Evolutionary conservation across 1,140 invertebrate genomes (phyloP), one percentile per base, ranked within the genome.

Genomic region (Epicauta chinensis): DNA sequence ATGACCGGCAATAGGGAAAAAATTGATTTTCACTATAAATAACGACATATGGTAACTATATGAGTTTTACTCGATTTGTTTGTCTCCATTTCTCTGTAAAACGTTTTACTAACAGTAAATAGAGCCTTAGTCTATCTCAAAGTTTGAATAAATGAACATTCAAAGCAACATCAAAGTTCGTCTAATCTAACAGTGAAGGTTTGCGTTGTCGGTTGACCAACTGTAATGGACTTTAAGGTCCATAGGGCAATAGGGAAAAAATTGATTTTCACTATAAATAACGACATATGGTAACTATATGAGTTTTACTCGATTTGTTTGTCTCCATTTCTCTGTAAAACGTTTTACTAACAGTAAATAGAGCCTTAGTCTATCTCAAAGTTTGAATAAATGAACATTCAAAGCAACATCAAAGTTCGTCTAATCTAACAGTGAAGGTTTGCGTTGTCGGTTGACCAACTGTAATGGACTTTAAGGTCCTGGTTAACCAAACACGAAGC

Each of bases 401-500:
- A 46, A 46, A 46, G 43, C 43, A 6, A 46, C 43, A 46, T 34
- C 43, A 46, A 46, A 46, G n/a, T 46, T 46, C 34, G 30, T 34
- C 45, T 47, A 47, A 47, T 47, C 38, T 47, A 47, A 47, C 34
- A 2, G 14, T 23, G 23, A 12, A 29, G 45, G 31, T 47, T 47
- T 47, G 45, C 34, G 13, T 37, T 47, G 35, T 47, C 34, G 45
- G 45, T 47, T 47, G 45, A 37, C 45, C 45, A 37, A 37, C 30
- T 37, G 34, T 47, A 47, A 47, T 47, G 45, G 45, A 47, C 45
- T 47, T 47, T 47, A 47, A 47, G 45, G 45, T 47, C 45, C 34
- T 38, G 45, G 45, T 47, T 38, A 47, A 47, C 45, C 45, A 47
- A 23, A 47, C 45, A 47, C 45, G 45, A 37, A 17, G 34, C 14